Evolutionary conservation across 2,888 invertebrate species (phyloP).

Genomic region (Poecilus cupreus): DNA sequence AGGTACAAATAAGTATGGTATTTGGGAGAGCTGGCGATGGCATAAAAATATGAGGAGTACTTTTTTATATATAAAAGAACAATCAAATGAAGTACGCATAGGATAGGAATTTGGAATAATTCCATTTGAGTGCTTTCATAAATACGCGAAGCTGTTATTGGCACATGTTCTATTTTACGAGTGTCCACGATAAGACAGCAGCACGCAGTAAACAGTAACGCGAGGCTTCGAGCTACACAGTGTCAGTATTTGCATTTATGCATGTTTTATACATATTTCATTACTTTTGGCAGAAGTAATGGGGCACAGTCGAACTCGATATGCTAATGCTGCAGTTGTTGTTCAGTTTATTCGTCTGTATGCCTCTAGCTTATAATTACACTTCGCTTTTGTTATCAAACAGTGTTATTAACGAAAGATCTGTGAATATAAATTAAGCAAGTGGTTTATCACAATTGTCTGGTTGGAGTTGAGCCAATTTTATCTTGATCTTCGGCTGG

Average conservation of each 20-base stretch:
- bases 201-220: constrained; percentile 6
- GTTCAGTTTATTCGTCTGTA: constrained; percentile 15
- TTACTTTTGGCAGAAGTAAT: constrained; percentile 54
- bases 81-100: background rate
- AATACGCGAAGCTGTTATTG: constrained; percentile 28
- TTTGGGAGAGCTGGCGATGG: no score
- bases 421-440: constrained; percentile 50
- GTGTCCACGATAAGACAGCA: constrained; percentile 45
- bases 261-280: constrained; percentile 58
- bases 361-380: constrained; percentile 40
- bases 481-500: constrained; percentile 55
- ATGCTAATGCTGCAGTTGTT: constrained; percentile 49
- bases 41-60: no score
- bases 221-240: background rate
- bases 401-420: constrained; percentile 55
- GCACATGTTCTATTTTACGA: constrained; percentile 47
- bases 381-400: constrained; percentile 52
- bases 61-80: background rate
- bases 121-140: background rate
- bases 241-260: constrained; percentile 54
- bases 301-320: constrained; percentile 19
- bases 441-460: constrained; percentile 54
- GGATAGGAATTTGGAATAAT: background rate
- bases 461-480: constrained; percentile 52
- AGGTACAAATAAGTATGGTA: no score